These are phyloP conservation scores for Sceloporus undulatus DNA, from an alignment of 2,113 vertebrate species.

Conservation along the genomic window DNA sequence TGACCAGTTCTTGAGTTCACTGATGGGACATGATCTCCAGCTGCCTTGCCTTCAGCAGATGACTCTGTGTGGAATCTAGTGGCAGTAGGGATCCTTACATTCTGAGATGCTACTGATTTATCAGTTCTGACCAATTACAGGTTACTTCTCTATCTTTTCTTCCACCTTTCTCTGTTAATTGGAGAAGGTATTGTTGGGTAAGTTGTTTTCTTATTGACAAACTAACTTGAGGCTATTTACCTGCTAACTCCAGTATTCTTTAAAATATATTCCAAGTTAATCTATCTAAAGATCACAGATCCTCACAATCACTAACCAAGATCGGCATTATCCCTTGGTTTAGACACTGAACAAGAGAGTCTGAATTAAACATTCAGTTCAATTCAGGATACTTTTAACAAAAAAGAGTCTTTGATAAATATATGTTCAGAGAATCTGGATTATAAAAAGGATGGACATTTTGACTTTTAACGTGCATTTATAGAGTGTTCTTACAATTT, in stretches of 20 bases:
- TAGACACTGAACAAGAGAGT: background rate
- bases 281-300: background rate
- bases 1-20: slow-evolving; percentile 24
- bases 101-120: slow-evolving; percentile 15
- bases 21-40: slow-evolving; percentile 37
- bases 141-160: background rate
- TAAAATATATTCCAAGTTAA: slow-evolving; percentile 1
- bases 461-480: background rate
- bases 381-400: background rate
- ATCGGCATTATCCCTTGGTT: background rate
- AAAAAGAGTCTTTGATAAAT: background rate
- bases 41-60: slow-evolving; percentile 23
- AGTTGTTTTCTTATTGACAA: background rate
- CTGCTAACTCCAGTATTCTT: background rate
- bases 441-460: background rate
- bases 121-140: slow-evolving; percentile 5
- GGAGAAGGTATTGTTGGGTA: background rate
- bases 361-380: background rate
- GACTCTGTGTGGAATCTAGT: slow-evolving; percentile 29
- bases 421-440: background rate
- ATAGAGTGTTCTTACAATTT: background rate
- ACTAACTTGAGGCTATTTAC: background rate
- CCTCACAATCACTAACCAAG: background rate
- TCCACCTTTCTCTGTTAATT: background rate
- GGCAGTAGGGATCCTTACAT: slow-evolving; percentile 28